Conservation (phyloP, 2,797 vertebrate genomes). For the Lagodon rhomboides region DNA sequence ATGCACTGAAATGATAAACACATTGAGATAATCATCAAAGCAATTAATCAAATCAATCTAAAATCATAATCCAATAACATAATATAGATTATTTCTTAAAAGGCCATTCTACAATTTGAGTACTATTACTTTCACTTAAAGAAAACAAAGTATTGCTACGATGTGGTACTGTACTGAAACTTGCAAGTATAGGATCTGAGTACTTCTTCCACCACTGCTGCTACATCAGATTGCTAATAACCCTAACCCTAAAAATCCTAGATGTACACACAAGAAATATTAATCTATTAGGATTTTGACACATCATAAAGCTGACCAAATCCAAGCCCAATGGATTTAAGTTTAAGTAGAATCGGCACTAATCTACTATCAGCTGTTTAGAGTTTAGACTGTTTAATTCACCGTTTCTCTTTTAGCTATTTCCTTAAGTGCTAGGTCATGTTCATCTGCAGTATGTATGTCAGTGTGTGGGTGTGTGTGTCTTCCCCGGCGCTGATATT, state of each 20-base stretch:
- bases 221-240: not conserved
- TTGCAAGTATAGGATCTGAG: not conserved
- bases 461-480: constrained; percentile 36
- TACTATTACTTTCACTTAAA: no score
- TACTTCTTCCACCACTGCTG: not conserved
- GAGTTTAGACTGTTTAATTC: not conserved
- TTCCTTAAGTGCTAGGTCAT: constrained; percentile 55
- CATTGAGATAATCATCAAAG: no score
- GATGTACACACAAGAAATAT: not conserved
- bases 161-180: not conserved
- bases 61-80: no score
- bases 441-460: constrained; percentile 52
- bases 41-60: no score
- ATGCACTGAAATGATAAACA: not conserved
- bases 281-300: not conserved
- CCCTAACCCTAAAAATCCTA: no score
- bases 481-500: constrained; percentile 73
- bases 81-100: no score
- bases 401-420: not conserved
- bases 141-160: not conserved
- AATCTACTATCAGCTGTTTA: not conserved
- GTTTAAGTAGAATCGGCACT: not conserved
- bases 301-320: constrained; percentile 3
- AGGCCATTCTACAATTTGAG: no score
- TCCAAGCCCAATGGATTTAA: not conserved